Evolutionary conservation across 35 echinoderm and acorn worm genomes (phyloP).

Genomic region (Lytechinus pictus): DNA sequence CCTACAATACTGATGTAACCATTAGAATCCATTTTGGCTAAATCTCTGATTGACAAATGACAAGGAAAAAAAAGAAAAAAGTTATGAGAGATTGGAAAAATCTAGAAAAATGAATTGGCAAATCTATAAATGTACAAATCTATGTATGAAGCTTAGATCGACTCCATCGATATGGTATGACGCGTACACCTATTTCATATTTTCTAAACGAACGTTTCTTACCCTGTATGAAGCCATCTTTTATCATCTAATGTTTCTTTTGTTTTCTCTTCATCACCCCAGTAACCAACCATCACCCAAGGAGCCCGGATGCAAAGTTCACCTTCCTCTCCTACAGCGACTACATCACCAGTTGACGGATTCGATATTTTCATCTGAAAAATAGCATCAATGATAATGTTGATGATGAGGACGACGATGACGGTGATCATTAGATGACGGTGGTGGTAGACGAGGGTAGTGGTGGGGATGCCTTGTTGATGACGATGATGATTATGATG

Average conservation of each 20-base stretch:
- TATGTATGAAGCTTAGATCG: too few relatives aligned
- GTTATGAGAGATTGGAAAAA: too few relatives aligned
- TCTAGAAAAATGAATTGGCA: too few relatives aligned
- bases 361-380: conserved; percentile 81
- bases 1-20: conserved; percentile 54
- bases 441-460: too few relatives aligned
- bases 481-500: too few relatives aligned
- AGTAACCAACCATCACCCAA: conserved; percentile 81
- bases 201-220: neutral
- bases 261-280: conserved; percentile 87
- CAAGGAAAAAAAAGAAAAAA: neutral
- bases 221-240: conserved; percentile 93
- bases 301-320: conserved; percentile 80
- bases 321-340: conserved; percentile 62
- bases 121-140: too few relatives aligned
- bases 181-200: too few relatives aligned
- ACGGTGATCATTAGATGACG: too few relatives aligned
- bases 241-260: conserved; percentile 68
- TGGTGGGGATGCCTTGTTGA: too few relatives aligned
- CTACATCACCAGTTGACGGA: conserved; percentile 55
- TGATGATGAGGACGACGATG: too few relatives aligned
- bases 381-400: neutral
- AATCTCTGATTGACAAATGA: conserved; percentile 49
- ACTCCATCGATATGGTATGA: too few relatives aligned
- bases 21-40: conserved; percentile 67